Evolutionary conservation across 1,140 invertebrate genomes (phyloP), one percentile per base, ranked within the genome.

Genomic region (Thrips palmi): DNA sequence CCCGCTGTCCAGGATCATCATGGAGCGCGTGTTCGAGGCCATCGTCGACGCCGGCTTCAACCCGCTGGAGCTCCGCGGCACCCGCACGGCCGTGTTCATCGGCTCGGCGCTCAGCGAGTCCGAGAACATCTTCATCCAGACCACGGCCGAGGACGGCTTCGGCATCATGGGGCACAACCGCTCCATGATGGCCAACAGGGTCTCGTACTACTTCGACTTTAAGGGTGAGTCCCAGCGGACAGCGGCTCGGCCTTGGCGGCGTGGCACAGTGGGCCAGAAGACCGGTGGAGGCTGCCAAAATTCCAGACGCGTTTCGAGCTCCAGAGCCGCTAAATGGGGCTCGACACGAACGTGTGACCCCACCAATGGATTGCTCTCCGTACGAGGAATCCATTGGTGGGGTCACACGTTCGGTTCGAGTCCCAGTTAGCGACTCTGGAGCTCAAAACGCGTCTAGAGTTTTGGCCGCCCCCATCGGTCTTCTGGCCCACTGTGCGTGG

Each of bases 111-210:
- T 49, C 1, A 47, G 42, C 43, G 51, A 54, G 22, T 47, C 48
- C 1, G 52, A 53, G 41, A 44, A 41, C 28, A 18, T 47, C 14
- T 28, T 29, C 8, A 30, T 45, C 15, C 42, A 45, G 32, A 38
- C 42, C 19, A 43, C 41, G 31, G 43, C 41, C 32, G 43, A 24
- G 19, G 27, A 23, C 39, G 72, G 73, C 2, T 74, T 74, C 55
- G 65, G 62, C 24, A 60, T 77, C 47, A 69, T 70, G 38, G 74
- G 74, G 15, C 72, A 72, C 50, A 63, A 66, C 5, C 55, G 67
- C 33, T 67, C 68, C 17, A 76, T 77, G 71, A 65, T 74, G 58
- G 60, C 71, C 3, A 77, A 77, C 52, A 54, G 74, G 45, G 52
- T 77, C 12, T 72, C 69, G 3, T 77, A 63, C 51, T 67, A 64